These are phyloP conservation scores for Mystacides longicornis DNA, from an alignment of 2,888 invertebrate species.

Conservation along the genomic window DNA sequence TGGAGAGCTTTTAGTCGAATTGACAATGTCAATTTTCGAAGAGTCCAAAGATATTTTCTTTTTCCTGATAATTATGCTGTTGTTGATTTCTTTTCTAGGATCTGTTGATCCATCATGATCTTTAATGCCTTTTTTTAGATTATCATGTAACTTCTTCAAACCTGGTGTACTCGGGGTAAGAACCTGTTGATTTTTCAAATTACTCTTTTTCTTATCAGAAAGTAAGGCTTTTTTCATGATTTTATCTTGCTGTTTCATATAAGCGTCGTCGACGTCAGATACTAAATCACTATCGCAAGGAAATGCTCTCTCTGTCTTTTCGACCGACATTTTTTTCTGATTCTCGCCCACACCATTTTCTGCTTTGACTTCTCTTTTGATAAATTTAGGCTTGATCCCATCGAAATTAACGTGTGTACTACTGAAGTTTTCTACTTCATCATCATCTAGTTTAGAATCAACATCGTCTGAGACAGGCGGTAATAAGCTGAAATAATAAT, in stretches of 20 bases:
- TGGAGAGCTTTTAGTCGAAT: too few relatives aligned
- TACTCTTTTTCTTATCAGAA: constrained; percentile 6
- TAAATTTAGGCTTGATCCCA: constrained; percentile 18
- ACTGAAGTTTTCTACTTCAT: constrained; percentile 6
- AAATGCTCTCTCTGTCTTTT: background rate
- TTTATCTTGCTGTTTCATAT: constrained; percentile 3
- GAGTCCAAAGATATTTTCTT: background rate
- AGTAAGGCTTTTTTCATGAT: constrained; percentile 13
- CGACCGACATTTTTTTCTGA: background rate
- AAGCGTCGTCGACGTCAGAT: constrained; percentile 15
- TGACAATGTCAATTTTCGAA: too few relatives aligned
- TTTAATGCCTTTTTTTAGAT: background rate
- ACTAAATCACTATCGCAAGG: constrained; percentile 14
- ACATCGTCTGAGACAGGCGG: constrained; percentile 5
- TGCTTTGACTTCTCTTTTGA: background rate
- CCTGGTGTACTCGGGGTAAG: background rate
- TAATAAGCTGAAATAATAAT: constrained; percentile 9
- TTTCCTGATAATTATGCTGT: background rate
- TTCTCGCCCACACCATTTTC: background rate
- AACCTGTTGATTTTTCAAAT: background rate
- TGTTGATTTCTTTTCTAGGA: background rate
- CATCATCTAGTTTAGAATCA: background rate
- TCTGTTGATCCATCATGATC: background rate
- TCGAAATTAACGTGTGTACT: constrained; percentile 17
- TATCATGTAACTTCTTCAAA: background rate